A percentile compares a stretch with the other conserved stretches of the same genome.
These are phyloP conservation scores for Volucella bombylans DNA, from an alignment of 2,888 invertebrate genomes.

Conservation along the genomic window DNA sequence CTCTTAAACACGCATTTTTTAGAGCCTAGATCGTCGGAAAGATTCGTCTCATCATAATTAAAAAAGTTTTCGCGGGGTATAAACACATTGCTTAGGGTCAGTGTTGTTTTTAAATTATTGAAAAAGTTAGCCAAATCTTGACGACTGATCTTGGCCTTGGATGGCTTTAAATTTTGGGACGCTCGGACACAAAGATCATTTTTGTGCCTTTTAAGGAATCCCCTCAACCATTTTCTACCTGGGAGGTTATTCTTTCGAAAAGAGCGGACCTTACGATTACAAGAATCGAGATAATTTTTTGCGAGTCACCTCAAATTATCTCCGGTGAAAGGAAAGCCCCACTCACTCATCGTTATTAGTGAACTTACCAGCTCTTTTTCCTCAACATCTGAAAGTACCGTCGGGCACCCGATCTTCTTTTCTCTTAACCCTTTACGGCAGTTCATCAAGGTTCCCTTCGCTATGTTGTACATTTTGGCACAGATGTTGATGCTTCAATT, in stretches of 20 bases:
- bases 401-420: conserved; percentile 9
- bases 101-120: conserved; percentile 5
- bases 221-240: conserved; percentile 11
- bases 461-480: conserved; percentile 21
- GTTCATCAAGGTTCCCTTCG: conserved; percentile 14
- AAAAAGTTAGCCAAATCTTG: not conserved
- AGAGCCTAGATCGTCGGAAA: conserved; percentile 14
- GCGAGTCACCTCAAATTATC: conserved; percentile 18
- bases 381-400: conserved; percentile 2
- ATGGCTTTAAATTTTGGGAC: conserved; percentile 1
- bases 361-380: conserved; percentile 10
- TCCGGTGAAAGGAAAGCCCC: conserved; percentile 20
- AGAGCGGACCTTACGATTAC: conserved; percentile 6
- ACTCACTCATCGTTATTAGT: conserved; percentile 12
- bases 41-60: conserved; percentile 19
- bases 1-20: conserved; percentile 21
- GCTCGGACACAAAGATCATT: conserved; percentile 8
- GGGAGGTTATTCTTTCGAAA: conserved; percentile 10
- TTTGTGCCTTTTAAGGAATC: conserved; percentile 2
- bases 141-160: conserved; percentile 9
- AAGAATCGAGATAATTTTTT: conserved; percentile 24
- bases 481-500: conserved; percentile 10
- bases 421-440: not conserved
- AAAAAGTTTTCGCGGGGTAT: not conserved
- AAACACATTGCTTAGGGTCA: conserved; percentile 8